Conservation (phyloP, 2,797 vertebrate species). For the Jordanella pulchra region DNA sequence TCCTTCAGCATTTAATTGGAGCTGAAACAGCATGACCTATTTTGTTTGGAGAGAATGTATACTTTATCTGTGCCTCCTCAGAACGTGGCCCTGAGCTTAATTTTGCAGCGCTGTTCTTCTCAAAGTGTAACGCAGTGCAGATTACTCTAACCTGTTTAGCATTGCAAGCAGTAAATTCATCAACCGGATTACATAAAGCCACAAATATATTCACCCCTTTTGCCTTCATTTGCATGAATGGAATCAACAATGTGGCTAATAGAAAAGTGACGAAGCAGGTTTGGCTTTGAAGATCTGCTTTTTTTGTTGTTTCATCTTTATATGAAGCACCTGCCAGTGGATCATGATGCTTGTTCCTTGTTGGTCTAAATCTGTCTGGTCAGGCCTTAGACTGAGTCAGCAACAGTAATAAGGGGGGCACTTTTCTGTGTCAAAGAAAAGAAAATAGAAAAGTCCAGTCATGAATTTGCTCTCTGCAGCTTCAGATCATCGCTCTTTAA, state of each 20-base stretch:
- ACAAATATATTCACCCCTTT: conserved; percentile 32
- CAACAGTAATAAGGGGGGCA: conserved; percentile 25
- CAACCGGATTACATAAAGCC: conserved; percentile 56
- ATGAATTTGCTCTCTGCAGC: not conserved
- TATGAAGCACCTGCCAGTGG: not conserved
- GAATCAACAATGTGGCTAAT: conserved; percentile 38
- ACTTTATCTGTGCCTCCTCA: conserved; percentile 72
- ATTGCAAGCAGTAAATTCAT: conserved; percentile 50
- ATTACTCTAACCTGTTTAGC: conserved; percentile 66
- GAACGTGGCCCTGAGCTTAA: conserved; percentile 79
- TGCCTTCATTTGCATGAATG: conserved; percentile 16
- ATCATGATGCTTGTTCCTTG: not conserved
- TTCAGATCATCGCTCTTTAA: conserved; percentile 20
- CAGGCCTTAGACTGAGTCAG: conserved; percentile 22
- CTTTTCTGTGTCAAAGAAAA: conserved; percentile 24
- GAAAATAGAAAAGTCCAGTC: conserved; percentile 24
- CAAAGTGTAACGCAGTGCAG: conserved; percentile 45
- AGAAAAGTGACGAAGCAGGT: conserved; percentile 46
- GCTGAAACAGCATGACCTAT: conserved; percentile 84
- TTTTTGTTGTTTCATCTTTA: conserved; percentile 11
- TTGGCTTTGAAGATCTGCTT: conserved; percentile 10
- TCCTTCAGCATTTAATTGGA: conserved; percentile 75
- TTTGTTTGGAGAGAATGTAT: conserved; percentile 78
- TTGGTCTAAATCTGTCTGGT: conserved; percentile 10
- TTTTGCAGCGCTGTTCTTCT: conserved; percentile 53